Evolutionary conservation across 2,888 invertebrate species (phyloP), one percentile per base, ranked within the genome.

Genomic region (Oxystoma pomonae): DNA sequence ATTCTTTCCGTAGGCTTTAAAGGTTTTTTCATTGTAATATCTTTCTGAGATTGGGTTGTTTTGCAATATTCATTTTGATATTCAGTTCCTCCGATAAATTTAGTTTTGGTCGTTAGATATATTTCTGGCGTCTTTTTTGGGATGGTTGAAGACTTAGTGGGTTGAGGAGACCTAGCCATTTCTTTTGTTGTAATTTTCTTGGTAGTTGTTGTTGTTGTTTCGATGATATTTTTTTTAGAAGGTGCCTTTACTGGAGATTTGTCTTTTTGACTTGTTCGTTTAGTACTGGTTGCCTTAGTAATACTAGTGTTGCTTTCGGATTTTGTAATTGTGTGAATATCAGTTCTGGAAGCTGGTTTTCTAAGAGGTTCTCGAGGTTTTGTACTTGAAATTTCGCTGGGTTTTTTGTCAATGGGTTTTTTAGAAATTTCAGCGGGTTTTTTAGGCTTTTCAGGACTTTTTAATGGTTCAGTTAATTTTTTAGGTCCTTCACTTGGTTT

Each of bases 41-140:
- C 57, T 61, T 65, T 63, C 50, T 60, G 58, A n/a, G 55, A 17
- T 65, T 68, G 69, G 49, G 64, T 64, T 2, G 53, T 49, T 55
- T 67, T 67, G n/a, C 65, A 68, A 65, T 69, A 74, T 64, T 73
- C 67, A 59, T 70, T 68, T 22, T 65, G 70, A 58, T 73, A 72
- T 65, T 73, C 73, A 9, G 69, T 67, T 56, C 59, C 64, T 19
- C 66, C 60, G 51, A 62, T 60, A 58, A 66, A 64, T 61, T 71
- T 68, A 1, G 68, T 65, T 58, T 70, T 73, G 51, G 70, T 67
- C 1, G 65, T 63, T 57, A 61, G 68, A 49, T 68, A 67, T 20
- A 66, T 64, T 49, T 68, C 67, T 19, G 68, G 62, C 20, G 60
- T 64, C 51, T 67, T 69, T 16, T 60, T 57, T 16, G 60, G 22